Evolutionary conservation across 2,888 invertebrate genomes (phyloP).

Genomic region (Stomorhina lunata): DNA sequence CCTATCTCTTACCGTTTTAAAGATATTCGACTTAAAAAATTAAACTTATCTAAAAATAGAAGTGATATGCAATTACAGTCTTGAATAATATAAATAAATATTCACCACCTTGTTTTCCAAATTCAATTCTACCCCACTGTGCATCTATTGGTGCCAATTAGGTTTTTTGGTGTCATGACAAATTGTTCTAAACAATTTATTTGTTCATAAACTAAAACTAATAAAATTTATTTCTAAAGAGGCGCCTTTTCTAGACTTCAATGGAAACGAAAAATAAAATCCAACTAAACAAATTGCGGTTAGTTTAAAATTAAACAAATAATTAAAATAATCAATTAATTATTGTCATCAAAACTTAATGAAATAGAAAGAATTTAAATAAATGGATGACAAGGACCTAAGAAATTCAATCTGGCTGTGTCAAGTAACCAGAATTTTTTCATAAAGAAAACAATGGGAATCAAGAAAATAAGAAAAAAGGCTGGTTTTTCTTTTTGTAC

Average conservation of each 20-base stretch:
- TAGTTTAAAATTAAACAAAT: conserved; percentile 21
- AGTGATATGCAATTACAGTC: too few relatives aligned
- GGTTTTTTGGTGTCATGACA: not conserved
- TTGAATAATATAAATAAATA: too few relatives aligned
- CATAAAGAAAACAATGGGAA: not conserved
- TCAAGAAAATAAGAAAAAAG: not conserved
- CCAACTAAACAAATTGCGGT: not conserved
- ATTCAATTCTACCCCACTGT: not conserved
- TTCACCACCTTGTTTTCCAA: too few relatives aligned
- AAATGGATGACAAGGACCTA: not conserved
- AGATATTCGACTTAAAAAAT: too few relatives aligned
- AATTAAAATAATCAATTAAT: conserved; percentile 20
- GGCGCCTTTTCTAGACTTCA: conserved; percentile 15
- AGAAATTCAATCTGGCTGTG: not conserved
- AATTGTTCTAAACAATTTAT: not conserved
- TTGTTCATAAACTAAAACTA: not conserved
- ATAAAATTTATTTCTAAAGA: conserved; percentile 28
- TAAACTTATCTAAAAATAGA: too few relatives aligned
- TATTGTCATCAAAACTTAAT: not conserved
- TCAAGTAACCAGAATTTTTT: not conserved
- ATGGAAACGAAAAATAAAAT: not conserved
- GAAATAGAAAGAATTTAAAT: not conserved
- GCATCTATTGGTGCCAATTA: conserved; percentile 1
- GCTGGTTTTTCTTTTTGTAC: not conserved
- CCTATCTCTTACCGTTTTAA: too few relatives aligned